Evolutionary conservation across 2,113 vertebrate genomes (phyloP), one percentile per base, ranked within the genome.

Genomic region (Pseudonaja textilis): DNA sequence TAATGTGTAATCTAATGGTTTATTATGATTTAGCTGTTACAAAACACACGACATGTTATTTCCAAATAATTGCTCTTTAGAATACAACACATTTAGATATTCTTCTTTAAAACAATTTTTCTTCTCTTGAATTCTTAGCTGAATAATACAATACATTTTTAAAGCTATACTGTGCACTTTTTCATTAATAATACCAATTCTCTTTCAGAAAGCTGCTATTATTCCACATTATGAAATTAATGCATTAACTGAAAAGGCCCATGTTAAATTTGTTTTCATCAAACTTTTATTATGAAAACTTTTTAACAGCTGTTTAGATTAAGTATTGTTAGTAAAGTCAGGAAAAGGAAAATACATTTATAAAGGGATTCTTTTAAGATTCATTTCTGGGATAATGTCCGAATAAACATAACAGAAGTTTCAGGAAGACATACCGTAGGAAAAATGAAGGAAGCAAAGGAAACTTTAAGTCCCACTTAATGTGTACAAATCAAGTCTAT

Each of bases 401-500:
- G 92, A 93, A 85, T 42, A 96, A 95, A 95, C 59, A 93, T 89
- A 95, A 92, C 47, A 93, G 26, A 96, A 90, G 26, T 94, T 95
- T 93, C 81, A 94, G 92, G 94, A 92, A 97, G 96, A 96, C 91
- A 54, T 64, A 69, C 29, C n/a, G 5, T 69, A 92, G 95, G 86
- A 96, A 95, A 95, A 95, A 96, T 95, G 94, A 95, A 1, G 23
- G 93, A 95, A 95, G 96, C 93, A 95, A 97, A 91, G 94, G 91
- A 93, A 94, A 94, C 61, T 20, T 95, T 91, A 74, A 85, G 47
- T 81, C 91, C 95, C 97, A 96, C 96, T 95, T 96, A 96, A 69
- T 96, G 54, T 47, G 81, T 96, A 94, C 96, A 97, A 97, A 97
- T 97, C 96, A 97, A 93, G 74, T 94, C 95, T 96, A 95, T 97